Evolutionary conservation across 2,113 vertebrate genomes (phyloP), one percentile per base, ranked within the genome.

Genomic region (Sitta europaea): DNA sequence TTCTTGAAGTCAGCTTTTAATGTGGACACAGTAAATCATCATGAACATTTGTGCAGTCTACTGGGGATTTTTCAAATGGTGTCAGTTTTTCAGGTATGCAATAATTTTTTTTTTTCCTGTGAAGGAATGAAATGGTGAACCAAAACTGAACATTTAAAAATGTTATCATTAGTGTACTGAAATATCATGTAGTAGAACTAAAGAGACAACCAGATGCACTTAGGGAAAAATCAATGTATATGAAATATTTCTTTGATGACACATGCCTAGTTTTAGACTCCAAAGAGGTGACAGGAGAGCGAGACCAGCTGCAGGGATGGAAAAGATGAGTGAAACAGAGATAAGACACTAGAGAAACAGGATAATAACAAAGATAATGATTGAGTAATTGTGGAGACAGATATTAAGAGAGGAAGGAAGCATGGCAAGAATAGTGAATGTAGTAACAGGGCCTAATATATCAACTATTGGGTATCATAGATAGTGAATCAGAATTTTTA

Each of bases 301-400:
- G 94, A 92, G n/a, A 12, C 15, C 54, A 94, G 73, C 72, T 85
- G 89, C 71, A 55, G 61, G 77, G 86, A 62, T 92, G 67, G 90
- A 93, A 96, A 96, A 96, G 85, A 86, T 76, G 73, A 94, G 72
- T 82, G 80, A 75, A 79, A 73, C 16, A 92, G 79, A 97, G 79
- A 94, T 74, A 90, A 94, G 55, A n/a, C 35, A 43, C 28, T 90
- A 78, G 87, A 91, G 72, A 92, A 95, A 90, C 35, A 61, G 63
- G 70, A 76, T 88, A 91, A 93, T 45, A 91, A 58, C 72, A 85
- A 86, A 95, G 88, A 88, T 94, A 96, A 92, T 31, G 53, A 83
- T 7, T 65, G 28, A 93, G 54, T 90, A 95, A 91, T 93, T 86
- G 84, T 94, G 61, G 92, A 87, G 96, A 86, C 38, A 88, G 70